These are phyloP conservation scores for Dipus sagitta DNA, from an alignment of 2,797 vertebrate species.

Conservation along the genomic window DNA sequence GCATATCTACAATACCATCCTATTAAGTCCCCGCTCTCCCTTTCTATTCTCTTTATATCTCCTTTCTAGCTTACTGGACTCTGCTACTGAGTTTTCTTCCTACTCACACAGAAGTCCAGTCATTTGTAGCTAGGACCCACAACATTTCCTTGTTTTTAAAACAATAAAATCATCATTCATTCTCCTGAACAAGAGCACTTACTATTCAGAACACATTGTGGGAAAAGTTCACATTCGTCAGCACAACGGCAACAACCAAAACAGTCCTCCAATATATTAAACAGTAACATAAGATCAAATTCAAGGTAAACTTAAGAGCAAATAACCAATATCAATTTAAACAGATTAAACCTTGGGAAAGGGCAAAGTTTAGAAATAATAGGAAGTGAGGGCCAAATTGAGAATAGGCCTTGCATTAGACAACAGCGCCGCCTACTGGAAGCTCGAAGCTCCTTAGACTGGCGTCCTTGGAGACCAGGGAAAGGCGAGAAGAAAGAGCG, in stretches of 20 bases:
- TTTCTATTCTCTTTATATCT: too few relatives aligned
- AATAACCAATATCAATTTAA: constrained; percentile 71
- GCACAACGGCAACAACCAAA: constrained; percentile 43
- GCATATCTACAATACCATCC: too few relatives aligned
- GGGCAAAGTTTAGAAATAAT: constrained; percentile 65
- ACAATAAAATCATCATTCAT: constrained; percentile 70
- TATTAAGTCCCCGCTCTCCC: too few relatives aligned
- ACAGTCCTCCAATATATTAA: constrained; percentile 50
- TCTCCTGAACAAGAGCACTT: constrained; percentile 59
- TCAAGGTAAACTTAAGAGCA: constrained; percentile 59
- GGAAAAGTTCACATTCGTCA: constrained; percentile 71
- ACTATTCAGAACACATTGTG: constrained; percentile 71
- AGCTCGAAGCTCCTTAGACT: background rate
- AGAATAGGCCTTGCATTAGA: constrained; percentile 60
- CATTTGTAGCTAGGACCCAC: too few relatives aligned
- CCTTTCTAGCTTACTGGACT: too few relatives aligned
- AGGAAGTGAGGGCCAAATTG: constrained; percentile 9
- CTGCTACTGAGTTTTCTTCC: too few relatives aligned
- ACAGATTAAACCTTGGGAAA: constrained; percentile 67
- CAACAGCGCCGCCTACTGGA: constrained; percentile 75
- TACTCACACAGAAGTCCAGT: too few relatives aligned
- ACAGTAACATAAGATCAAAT: constrained; percentile 67
- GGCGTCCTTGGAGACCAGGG: background rate
- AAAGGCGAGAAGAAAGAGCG: background rate
- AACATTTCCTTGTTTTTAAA: constrained; percentile 64